These are phyloP conservation scores for Pomacea maculata DNA, from an alignment of 1,140 invertebrate genomes.

Conservation along the genomic window DNA sequence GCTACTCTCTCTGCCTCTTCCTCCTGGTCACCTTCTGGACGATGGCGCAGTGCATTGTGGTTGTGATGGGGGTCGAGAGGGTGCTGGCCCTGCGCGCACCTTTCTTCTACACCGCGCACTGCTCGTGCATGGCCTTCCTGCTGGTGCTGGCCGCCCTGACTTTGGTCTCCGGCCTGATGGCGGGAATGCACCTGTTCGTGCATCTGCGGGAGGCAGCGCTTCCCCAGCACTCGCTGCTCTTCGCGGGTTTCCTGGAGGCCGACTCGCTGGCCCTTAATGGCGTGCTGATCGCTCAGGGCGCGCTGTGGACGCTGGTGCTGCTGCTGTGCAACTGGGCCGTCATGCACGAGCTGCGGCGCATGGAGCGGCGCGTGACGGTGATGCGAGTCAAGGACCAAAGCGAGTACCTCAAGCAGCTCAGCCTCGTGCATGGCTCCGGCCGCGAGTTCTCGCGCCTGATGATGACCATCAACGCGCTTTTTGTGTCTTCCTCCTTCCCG, in stretches of 20 bases:
- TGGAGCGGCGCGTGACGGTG: constrained; percentile 21
- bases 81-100: constrained; percentile 15
- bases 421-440: constrained; percentile 20
- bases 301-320: constrained; percentile 15
- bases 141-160: neutral
- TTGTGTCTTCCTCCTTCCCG: constrained; percentile 9
- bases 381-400: constrained; percentile 16
- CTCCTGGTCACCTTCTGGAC: constrained; percentile 14
- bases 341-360: constrained; percentile 18
- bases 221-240: neutral
- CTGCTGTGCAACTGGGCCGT: constrained; percentile 23
- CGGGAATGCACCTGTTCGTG: constrained; percentile 1
- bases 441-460: constrained; percentile 20
- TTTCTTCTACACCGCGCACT: constrained; percentile 20
- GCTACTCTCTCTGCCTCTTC: constrained; percentile 10
- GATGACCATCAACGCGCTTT: constrained; percentile 23
- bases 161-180: neutral
- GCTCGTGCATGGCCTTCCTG: constrained; percentile 5
- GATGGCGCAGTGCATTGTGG: constrained; percentile 18
- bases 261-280: constrained; percentile 15
- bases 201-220: neutral
- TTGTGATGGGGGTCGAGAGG: constrained; percentile 19
- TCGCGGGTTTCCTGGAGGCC: constrained; percentile 14
- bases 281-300: constrained; percentile 4
- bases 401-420: constrained; percentile 24